phyloP scores from a whole-genome alignment of 2,888 invertebrate genomes.

The Protophormia terraenovae region DNA sequence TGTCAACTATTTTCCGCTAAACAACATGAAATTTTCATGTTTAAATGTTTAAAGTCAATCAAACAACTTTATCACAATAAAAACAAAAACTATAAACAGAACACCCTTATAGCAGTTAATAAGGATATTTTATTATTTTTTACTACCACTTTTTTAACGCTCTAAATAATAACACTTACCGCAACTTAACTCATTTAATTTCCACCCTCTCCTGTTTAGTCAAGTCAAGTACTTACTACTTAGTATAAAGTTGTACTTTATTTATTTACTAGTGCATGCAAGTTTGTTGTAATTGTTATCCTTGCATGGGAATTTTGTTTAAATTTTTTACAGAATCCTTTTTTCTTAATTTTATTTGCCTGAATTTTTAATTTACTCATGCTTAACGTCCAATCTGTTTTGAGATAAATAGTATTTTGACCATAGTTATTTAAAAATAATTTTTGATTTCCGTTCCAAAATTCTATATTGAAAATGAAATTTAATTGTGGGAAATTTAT shows the following conservation, averaged over 20 bases:
- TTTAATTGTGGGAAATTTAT: conserved; percentile 40
- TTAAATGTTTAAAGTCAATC: conserved; percentile 69
- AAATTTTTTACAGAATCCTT: conserved; percentile 58
- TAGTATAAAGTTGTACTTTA: not conserved
- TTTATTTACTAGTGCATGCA: conserved; percentile 8
- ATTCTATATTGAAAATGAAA: not conserved
- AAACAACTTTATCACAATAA: conserved; percentile 60
- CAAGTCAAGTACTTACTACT: conserved; percentile 1
- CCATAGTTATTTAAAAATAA: conserved; percentile 38
- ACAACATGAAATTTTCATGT: conserved; percentile 75
- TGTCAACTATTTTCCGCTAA: conserved; percentile 78
- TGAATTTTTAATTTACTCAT: conserved; percentile 4
- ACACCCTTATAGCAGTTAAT: conserved; percentile 45
- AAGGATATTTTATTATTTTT: conserved; percentile 30
- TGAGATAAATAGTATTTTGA: conserved; percentile 1
- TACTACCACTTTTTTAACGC: not conserved
- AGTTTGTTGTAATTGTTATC: conserved; percentile 38
- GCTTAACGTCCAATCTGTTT: conserved; percentile 47
- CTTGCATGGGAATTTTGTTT: conserved; percentile 68
- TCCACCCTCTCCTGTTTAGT: conserved; percentile 16
- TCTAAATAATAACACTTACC: conserved; percentile 29
- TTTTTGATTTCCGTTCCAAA: conserved; percentile 50
- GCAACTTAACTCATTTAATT: conserved; percentile 1
- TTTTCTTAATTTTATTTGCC: not conserved
- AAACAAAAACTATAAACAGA: conserved; percentile 20